Conservation (phyloP, 2,113 vertebrate species). For the Illadopsis cleaveri region DNA sequence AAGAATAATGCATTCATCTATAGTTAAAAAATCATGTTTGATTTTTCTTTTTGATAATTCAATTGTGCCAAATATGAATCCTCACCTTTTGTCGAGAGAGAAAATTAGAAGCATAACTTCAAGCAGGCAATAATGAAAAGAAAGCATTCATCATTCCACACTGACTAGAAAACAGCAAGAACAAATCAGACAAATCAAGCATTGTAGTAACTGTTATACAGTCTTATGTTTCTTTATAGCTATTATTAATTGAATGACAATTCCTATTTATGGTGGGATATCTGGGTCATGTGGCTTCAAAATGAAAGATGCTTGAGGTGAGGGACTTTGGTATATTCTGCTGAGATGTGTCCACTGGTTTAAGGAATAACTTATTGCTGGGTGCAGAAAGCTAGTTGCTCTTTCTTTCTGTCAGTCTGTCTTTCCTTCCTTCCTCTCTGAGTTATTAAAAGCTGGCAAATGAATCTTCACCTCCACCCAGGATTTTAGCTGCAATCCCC, state of each 20-base stretch:
- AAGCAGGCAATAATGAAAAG: slow-evolving; percentile 37
- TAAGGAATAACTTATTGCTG: not conserved
- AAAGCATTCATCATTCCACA: slow-evolving; percentile 46
- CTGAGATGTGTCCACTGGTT: not conserved
- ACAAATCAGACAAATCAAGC: slow-evolving; percentile 48
- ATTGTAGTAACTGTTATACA: slow-evolving; percentile 45
- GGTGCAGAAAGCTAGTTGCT: not conserved
- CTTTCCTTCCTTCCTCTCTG: too few relatives aligned
- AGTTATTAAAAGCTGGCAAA: slow-evolving; percentile 16
- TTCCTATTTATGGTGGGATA: slow-evolving; percentile 38
- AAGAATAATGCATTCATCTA: not conserved
- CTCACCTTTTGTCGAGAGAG: not conserved
- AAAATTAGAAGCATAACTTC: not conserved
- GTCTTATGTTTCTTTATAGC: slow-evolving; percentile 56
- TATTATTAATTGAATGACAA: slow-evolving; percentile 66
- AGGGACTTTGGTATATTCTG: not conserved
- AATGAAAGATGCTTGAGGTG: not conserved
- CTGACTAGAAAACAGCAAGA: slow-evolving; percentile 10
- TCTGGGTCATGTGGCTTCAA: slow-evolving; percentile 25
- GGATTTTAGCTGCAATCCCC: slow-evolving; percentile 24
- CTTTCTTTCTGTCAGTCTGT: too few relatives aligned
- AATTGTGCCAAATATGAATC: not conserved
- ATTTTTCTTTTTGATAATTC: slow-evolving; percentile 23
- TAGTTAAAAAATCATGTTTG: not conserved
- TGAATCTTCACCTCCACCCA: not conserved